Percentiles rank a stretch among this genome's conserved stretches.
These are phyloP conservation scores for Solenopsis invicta DNA, from an alignment of 1,140 invertebrate species.

Conservation along the genomic window DNA sequence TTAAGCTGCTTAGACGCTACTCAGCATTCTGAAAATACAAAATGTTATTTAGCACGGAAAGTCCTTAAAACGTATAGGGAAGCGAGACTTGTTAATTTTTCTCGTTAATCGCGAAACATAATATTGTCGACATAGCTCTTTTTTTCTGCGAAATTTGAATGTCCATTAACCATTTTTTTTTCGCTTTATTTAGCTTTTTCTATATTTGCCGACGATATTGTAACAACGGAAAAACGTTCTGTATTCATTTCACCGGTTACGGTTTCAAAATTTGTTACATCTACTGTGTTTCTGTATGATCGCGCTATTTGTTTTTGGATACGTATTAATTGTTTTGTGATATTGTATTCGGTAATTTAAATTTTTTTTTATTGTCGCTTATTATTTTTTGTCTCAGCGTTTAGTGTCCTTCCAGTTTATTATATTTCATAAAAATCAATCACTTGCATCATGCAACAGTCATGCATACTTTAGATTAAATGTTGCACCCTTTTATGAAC, in stretches of 20 bases:
- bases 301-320: conserved; percentile 1
- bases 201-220: neutral
- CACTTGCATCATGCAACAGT: neutral
- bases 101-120: conserved; percentile 9
- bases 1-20: conserved; percentile 57
- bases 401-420: neutral
- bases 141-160: conserved; percentile 1
- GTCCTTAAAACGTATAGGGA: neutral
- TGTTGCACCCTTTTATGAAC: neutral
- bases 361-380: neutral
- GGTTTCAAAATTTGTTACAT: neutral
- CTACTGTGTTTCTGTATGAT: neutral
- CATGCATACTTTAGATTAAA: neutral
- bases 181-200: conserved; percentile 18
- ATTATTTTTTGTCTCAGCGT: neutral
- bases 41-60: conserved; percentile 34
- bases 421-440: neutral
- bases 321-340: neutral
- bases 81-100: conserved; percentile 5
- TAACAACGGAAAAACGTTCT: neutral
- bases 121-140: neutral
- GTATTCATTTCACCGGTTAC: conserved; percentile 29
- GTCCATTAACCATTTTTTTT: neutral
- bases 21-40: neutral
- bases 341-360: conserved; percentile 27